A percentile compares a stretch with the other conserved stretches of the same genome.
Conservation (phyloP, 2,113 vertebrate species). For the Toxostoma redivivum region DNA sequence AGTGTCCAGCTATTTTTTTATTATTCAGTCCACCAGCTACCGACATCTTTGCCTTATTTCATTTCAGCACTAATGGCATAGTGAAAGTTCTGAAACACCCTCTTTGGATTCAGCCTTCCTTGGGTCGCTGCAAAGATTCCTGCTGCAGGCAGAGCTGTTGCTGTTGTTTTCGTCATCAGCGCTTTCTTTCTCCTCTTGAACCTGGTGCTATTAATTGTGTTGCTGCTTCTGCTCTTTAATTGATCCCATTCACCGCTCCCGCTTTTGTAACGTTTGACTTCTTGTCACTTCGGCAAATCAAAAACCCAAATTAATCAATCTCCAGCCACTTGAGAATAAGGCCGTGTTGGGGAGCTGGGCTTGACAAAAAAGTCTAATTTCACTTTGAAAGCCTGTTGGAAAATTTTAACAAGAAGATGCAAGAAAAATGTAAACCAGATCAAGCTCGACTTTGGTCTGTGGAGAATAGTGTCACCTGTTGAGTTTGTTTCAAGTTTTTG, state of each 20-base stretch:
- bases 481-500: slow-evolving; percentile 65
- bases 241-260: slow-evolving; percentile 44
- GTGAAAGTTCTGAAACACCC: slow-evolving; percentile 57
- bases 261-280: slow-evolving; percentile 58
- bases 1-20: slow-evolving; percentile 68
- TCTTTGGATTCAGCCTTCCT: slow-evolving; percentile 56
- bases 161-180: slow-evolving; percentile 66
- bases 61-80: slow-evolving; percentile 52
- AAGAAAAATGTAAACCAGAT: slow-evolving; percentile 71
- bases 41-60: slow-evolving; percentile 62
- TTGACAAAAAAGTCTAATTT: slow-evolving; percentile 67
- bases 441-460: slow-evolving; percentile 63
- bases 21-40: slow-evolving; percentile 61
- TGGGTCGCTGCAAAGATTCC: slow-evolving; percentile 51
- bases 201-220: slow-evolving; percentile 59
- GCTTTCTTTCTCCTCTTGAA: slow-evolving; percentile 36
- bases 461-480: slow-evolving; percentile 62
- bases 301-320: slow-evolving; percentile 68
- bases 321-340: slow-evolving; percentile 63
- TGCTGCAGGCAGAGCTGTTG: slow-evolving; percentile 64
- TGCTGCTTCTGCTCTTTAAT: slow-evolving; percentile 64
- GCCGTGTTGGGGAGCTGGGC: slow-evolving; percentile 41
- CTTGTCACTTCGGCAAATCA: slow-evolving; percentile 56
- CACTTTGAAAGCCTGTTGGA: slow-evolving; percentile 70
- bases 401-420: slow-evolving; percentile 69